phyloP scores from a whole-genome alignment of 2,113 vertebrate genomes.

The Pardalotus punctatus region DNA sequence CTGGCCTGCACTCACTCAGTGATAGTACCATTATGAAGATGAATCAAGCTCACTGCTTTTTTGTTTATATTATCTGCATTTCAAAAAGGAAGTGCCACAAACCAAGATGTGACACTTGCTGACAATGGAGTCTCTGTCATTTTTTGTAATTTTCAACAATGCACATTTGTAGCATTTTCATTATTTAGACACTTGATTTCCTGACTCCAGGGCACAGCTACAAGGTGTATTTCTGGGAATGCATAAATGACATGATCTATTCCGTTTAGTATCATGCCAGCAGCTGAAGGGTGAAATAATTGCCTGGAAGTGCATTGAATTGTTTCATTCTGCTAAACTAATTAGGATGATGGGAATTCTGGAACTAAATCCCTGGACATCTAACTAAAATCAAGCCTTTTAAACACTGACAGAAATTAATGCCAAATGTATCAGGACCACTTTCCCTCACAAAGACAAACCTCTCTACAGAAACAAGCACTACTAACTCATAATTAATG shows the following conservation, averaged over 20 bases:
- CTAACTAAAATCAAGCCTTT: background rate
- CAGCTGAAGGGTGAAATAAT: background rate
- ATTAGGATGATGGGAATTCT: conserved; percentile 12
- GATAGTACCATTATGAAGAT: background rate
- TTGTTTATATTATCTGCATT: background rate
- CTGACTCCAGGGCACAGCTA: background rate
- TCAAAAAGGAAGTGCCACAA: background rate
- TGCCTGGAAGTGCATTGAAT: background rate
- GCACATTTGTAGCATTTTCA: background rate
- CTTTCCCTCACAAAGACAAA: background rate
- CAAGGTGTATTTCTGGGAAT: background rate
- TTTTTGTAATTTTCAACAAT: background rate
- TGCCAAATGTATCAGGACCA: background rate
- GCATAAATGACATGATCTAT: background rate
- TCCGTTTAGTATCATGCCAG: background rate
- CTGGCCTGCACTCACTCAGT: background rate
- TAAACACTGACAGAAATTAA: background rate
- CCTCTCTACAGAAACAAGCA: background rate
- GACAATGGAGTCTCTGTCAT: background rate
- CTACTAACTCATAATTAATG: background rate
- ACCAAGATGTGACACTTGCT: background rate
- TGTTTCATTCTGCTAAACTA: background rate
- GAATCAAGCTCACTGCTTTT: background rate
- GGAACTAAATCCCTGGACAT: background rate
- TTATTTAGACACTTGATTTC: background rate